These are phyloP conservation scores for Muricea muricata DNA, from an alignment of 92 coral and sea anemone genomes.

Conservation along the genomic window DNA sequence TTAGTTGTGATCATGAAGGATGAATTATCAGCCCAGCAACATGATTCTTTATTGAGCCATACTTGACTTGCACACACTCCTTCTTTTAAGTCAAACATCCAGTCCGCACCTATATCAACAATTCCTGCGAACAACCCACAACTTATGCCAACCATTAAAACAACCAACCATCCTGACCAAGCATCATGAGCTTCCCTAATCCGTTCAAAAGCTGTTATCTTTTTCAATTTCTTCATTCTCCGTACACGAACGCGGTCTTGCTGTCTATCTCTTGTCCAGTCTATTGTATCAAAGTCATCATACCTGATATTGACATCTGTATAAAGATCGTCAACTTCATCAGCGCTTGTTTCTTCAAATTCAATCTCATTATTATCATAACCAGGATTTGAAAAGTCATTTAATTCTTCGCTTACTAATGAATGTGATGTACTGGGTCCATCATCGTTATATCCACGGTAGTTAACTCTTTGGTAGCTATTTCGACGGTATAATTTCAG, in stretches of 20 bases:
- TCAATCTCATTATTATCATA: neutral
- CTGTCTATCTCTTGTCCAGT: conserved; percentile 98
- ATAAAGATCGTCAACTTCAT: conserved; percentile 74
- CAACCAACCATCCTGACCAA: conserved; percentile 96
- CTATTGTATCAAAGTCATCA: conserved; percentile 97
- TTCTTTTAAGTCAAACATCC: conserved; percentile 94
- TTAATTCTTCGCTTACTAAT: neutral
- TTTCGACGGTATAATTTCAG: too few relatives aligned
- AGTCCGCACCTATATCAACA: conserved; percentile 91
- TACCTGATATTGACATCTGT: conserved; percentile 80
- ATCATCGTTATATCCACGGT: neutral
- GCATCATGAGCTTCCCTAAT: conserved; percentile 89
- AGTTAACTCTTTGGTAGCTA: neutral
- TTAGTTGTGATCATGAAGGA: conserved; percentile 70
- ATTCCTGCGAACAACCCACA: conserved; percentile 89
- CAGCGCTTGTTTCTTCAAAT: conserved; percentile 17
- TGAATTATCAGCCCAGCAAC: conserved; percentile 95
- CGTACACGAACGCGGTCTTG: conserved; percentile 89
- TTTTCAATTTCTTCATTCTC: conserved; percentile 82
- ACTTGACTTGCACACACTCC: conserved; percentile 91
- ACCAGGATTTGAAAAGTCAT: neutral
- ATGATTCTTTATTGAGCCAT: conserved; percentile 86
- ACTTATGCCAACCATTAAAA: conserved; percentile 86
- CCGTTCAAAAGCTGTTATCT: conserved; percentile 78
- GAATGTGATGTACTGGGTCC: neutral